These are phyloP conservation scores for Menura novaehollandiae DNA, from an alignment of 2,113 vertebrate genomes.

Conservation along the genomic window DNA sequence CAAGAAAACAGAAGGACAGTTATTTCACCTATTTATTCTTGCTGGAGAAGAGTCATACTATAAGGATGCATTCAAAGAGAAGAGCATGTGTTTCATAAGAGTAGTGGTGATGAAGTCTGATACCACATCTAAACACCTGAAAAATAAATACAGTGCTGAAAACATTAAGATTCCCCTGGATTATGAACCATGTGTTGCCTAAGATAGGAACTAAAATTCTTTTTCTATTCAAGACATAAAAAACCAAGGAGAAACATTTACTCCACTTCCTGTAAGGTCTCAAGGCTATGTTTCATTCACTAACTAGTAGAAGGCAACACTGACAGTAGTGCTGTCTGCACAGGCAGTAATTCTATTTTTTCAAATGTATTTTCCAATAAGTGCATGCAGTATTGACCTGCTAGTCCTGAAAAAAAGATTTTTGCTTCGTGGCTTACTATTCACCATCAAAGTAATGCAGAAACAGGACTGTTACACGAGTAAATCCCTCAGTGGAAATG, in stretches of 20 bases:
- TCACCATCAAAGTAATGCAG: background rate
- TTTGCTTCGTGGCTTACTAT: background rate
- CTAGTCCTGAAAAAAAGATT: background rate
- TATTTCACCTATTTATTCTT: background rate
- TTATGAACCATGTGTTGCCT: background rate
- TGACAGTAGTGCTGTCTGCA: background rate
- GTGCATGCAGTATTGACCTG: background rate
- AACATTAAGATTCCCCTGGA: background rate
- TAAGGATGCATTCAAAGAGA: background rate
- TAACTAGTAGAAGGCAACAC: background rate
- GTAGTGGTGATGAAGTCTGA: background rate
- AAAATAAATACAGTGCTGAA: background rate
- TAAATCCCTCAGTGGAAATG: background rate
- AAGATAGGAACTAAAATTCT: background rate
- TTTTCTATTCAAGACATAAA: background rate
- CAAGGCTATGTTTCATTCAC: background rate
- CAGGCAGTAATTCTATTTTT: background rate
- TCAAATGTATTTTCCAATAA: background rate
- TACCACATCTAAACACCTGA: background rate
- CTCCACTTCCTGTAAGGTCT: background rate
- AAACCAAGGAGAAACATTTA: background rate
- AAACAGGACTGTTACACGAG: background rate
- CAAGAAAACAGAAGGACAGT: background rate
- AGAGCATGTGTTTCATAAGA: background rate
- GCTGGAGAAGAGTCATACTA: background rate